Evolutionary conservation across 2,888 invertebrate species (phyloP), one percentile per base, ranked within the genome.

Genomic region (Conchocele bisecta): DNA sequence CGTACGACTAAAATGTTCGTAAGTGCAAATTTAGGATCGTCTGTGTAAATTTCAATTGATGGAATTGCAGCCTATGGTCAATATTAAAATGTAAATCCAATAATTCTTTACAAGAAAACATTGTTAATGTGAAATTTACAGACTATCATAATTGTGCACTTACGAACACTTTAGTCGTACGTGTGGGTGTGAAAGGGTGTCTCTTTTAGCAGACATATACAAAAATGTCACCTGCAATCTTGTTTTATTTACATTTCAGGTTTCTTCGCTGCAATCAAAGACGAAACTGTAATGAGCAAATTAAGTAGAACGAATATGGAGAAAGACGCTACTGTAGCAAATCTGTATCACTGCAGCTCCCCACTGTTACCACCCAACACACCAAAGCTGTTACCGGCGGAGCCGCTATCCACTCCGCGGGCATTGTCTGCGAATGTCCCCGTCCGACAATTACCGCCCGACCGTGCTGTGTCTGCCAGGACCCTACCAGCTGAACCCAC

Each of bases 201-300:
- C n/a, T n/a, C n/a, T n/a, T n/a, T n/a, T n/a, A n/a, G n/a, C n/a
- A n/a, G n/a, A n/a, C n/a, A n/a, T n/a, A n/a, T n/a, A n/a, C n/a
- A n/a, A n/a, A n/a, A n/a, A n/a, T n/a, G n/a, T n/a, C n/a, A n/a
- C n/a, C n/a, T n/a, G n/a, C n/a, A n/a, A n/a, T n/a, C n/a, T n/a
- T 6, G 26, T 37, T 29, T 22, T 35, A 24, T 37, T 9, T 53
- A 5, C 54, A n/a, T 81, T 75, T 11, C 75, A 83, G 83, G 83
- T 31, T 82, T 80, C 48, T 77, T 82, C 44, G 70, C 81, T 56
- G 80, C 78, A 24, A 60, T 81, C 26, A 68, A 75, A 26, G 71
- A 76, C 46, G 69, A 71, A 20, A 50, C 60, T 39, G 67, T 77
- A 44, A 37, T 72, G 35, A 64, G 65, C 28, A 50, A 31, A 51